Conservation (phyloP, 2,797 vertebrate species). For the Meda fulgida region DNA sequence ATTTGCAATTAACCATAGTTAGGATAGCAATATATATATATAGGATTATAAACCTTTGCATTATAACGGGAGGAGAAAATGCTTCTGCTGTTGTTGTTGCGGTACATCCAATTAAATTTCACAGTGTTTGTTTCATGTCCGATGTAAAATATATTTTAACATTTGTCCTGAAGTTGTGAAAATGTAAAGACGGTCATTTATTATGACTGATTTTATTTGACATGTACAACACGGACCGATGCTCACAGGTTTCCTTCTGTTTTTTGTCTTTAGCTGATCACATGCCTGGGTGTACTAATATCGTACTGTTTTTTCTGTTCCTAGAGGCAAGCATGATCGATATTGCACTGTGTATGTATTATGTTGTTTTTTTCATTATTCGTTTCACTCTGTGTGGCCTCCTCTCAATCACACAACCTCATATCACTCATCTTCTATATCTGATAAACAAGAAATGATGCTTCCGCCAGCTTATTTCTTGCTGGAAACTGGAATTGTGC, state of each 20-base stretch:
- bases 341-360: neutral
- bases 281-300: too few relatives aligned
- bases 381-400: neutral
- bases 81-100: neutral
- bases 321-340: neutral
- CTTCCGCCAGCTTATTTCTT: neutral
- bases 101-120: neutral
- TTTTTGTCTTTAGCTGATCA: too few relatives aligned
- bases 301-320: too few relatives aligned
- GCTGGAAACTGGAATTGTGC: neutral
- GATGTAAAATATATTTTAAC: neutral
- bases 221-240: too few relatives aligned
- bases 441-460: conserved; percentile 12
- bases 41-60: neutral
- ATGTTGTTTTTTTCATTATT: neutral
- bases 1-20: neutral
- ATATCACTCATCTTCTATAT: neutral
- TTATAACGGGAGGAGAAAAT: neutral
- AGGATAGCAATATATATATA: neutral
- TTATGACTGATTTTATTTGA: too few relatives aligned
- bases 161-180: neutral
- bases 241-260: too few relatives aligned
- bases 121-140: neutral
- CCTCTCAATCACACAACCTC: neutral
- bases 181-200: too few relatives aligned